Percentiles rank a stretch among this genome's conserved stretches.
Conservation (phyloP, 2,797 vertebrate species). For the Halcyon leucocephala region DNA sequence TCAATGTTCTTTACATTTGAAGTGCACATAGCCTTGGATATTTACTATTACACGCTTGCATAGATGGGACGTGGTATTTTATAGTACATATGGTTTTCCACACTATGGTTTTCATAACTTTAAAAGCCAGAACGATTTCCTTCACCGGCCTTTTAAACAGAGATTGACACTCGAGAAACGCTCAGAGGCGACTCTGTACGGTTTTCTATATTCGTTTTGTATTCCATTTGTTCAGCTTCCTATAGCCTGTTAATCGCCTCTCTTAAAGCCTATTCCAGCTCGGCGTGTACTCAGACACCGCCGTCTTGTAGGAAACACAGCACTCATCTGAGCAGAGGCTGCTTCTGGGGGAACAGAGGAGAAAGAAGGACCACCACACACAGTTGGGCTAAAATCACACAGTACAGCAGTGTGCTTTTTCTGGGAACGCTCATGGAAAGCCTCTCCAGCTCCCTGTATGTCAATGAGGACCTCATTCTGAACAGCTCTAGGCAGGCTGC, state of each 20-base stretch:
- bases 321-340: neutral
- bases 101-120: constrained; percentile 35
- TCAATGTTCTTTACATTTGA: constrained; percentile 17
- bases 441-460: neutral
- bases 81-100: constrained; percentile 48
- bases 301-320: neutral
- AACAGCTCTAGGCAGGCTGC: neutral
- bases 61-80: constrained; percentile 4
- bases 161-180: constrained; percentile 36
- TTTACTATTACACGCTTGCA: constrained; percentile 20
- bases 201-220: neutral
- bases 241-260: neutral
- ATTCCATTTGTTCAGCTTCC: constrained; percentile 52
- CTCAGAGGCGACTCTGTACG: neutral
- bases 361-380: neutral
- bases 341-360: neutral
- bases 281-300: fast-evolving
- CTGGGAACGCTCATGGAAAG: neutral
- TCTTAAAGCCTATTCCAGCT: constrained; percentile 8
- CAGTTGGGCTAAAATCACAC: neutral
- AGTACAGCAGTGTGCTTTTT: neutral
- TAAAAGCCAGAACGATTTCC: constrained; percentile 62
- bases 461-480: neutral
- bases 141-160: constrained; percentile 48
- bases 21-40: constrained; percentile 14